Evolutionary conservation across 2,888 invertebrate genomes (phyloP).

Genomic region (Idaea straminata): DNA sequence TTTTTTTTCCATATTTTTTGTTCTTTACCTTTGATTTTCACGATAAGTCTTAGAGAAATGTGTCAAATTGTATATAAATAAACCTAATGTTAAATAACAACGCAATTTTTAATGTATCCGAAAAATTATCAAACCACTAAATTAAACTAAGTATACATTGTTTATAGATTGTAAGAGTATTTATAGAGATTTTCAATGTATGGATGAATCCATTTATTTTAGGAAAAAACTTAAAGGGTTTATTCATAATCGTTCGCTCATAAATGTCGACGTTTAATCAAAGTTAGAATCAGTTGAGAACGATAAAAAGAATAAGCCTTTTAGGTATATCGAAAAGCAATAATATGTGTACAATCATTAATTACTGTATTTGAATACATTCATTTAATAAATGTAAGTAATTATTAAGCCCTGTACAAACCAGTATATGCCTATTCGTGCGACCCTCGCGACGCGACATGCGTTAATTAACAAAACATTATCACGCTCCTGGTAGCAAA

Average conservation of each 20-base stretch:
- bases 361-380: not conserved
- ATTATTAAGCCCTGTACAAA: not conserved
- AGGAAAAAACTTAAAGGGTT: not conserved
- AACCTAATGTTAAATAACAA: not conserved
- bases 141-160: slow-evolving; percentile 1
- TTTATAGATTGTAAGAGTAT: slow-evolving; percentile 1
- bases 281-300: not conserved
- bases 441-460: no score
- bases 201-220: slow-evolving; percentile 3
- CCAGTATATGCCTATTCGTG: not conserved
- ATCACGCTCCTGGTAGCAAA: no score
- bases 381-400: not conserved
- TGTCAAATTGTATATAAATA: slow-evolving; percentile 1
- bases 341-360: slow-evolving; percentile 16
- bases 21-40: not conserved
- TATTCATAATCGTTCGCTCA: not conserved
- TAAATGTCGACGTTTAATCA: not conserved
- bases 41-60: not conserved
- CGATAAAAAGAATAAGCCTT: not conserved
- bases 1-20: no score
- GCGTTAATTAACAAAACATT: no score
- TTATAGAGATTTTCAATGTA: not conserved
- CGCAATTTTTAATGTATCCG: not conserved
- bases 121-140: not conserved
- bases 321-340: slow-evolving; percentile 15